Base-by-base conservation (phyloP, 1,140 invertebrate species). In the Zaprionus ghesquierei region DNA sequence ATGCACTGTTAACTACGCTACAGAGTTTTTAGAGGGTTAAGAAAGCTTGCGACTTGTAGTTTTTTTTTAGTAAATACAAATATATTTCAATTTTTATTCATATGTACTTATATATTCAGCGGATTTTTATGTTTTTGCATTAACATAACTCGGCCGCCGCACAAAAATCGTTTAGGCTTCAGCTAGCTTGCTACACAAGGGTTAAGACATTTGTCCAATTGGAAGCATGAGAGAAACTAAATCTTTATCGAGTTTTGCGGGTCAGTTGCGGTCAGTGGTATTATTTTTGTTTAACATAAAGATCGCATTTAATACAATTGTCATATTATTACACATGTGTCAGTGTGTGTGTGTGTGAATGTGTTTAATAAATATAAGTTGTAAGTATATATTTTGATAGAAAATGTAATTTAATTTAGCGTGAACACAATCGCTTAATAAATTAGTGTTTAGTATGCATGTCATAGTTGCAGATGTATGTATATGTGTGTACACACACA, bases 41-140 rank as follows among this genome's bases (percentile, higher is more conserved):
- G 50, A 87, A 86, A 86, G 80, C 81, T 72, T 44, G 59, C 65
- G 15, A 50, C 27, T 54, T 76, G 73, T 77, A 59, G 38, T 49
- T 55, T n/a, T 8, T 71, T 85, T 85, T 84, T 79, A 87, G 82
- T 86, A 79, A 81, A 82, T 86, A 86, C 79, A 86, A 86, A 86
- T 87, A 86, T 86, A 82, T 82, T 87, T 86, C 64, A 49, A 71
- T 73, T 79, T 85, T 54, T 59, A 63, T 69, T 69, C 63, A 60
- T 59, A 72, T 66, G 49, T 73, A 38, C 50, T 77, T 85, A 79
- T 58, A 84, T 64, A 70, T 75, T 64, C 77, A 79, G 80, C 80
- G 68, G 65, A 75, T 73, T 84, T 85, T 84, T 82, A 87, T 87
- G 82, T 86, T 86, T 86, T 87, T 70, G 76, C 75, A 70, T 79